Evolutionary conservation across 2,113 vertebrate species (phyloP).

Genomic region (Macrotis lagotis): DNA sequence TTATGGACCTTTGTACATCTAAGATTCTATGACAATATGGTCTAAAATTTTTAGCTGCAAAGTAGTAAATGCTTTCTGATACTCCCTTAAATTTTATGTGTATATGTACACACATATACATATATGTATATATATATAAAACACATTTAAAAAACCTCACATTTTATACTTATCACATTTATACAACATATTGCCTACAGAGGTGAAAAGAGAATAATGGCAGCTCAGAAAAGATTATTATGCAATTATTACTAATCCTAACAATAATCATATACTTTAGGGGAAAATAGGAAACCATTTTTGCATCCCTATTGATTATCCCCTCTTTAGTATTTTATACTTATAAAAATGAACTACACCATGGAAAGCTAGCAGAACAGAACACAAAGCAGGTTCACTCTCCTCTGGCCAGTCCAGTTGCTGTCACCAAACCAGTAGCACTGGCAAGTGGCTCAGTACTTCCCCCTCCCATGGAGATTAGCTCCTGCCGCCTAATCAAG

Average conservation of each 20-base stretch:
- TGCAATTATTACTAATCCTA: neutral
- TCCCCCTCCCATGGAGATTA: constrained; percentile 97
- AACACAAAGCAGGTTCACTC: too few species aligned
- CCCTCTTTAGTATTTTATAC: neutral
- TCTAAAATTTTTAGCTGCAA: neutral
- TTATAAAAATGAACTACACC: neutral
- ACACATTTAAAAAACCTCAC: neutral
- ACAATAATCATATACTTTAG: neutral
- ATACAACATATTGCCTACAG: neutral
- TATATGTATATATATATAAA: neutral
- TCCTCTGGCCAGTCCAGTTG: too few species aligned
- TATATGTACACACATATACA: too few species aligned
- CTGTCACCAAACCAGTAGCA: too few species aligned
- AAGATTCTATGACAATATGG: neutral
- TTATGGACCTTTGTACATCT: neutral
- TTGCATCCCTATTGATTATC: neutral
- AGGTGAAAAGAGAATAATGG: neutral
- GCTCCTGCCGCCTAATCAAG: constrained; percentile 92
- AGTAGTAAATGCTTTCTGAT: neutral
- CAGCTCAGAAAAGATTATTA: neutral
- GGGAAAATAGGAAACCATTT: neutral
- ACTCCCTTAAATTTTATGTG: neutral
- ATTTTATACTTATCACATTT: neutral
- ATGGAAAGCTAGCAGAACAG: too few species aligned
- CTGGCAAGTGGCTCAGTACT: too few species aligned